Percentiles rank a stretch among this genome's conserved stretches.
These are phyloP conservation scores for Steinernema khuongi DNA, from an alignment of 1,140 invertebrate genomes.

Conservation along the genomic window DNA sequence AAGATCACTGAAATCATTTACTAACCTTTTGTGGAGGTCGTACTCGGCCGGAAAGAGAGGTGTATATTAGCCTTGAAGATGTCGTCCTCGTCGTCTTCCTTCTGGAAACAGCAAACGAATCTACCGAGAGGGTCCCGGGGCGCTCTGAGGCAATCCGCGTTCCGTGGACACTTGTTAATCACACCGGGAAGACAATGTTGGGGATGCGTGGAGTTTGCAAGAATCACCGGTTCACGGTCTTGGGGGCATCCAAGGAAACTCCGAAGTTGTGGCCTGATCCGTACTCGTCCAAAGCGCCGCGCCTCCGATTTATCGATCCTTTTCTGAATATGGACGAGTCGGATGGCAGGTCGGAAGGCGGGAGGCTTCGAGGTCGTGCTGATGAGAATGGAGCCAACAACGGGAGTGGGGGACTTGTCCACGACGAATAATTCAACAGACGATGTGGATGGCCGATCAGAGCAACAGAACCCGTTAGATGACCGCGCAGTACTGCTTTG, in stretches of 20 bases:
- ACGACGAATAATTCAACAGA: not conserved
- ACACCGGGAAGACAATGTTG: not conserved
- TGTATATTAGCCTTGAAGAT: not conserved
- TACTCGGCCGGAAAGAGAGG: not conserved
- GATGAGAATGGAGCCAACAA: not conserved
- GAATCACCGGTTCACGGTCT: not conserved
- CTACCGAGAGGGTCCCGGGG: not conserved
- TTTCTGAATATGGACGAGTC: not conserved
- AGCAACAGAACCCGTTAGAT: not conserved
- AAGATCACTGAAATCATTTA: not conserved
- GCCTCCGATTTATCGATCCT: not conserved
- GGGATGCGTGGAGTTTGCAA: not conserved
- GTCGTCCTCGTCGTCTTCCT: not conserved
- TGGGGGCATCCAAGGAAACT: not conserved
- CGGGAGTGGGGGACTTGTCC: not conserved
- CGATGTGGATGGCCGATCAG: not conserved
- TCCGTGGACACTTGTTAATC: not conserved
- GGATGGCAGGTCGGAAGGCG: not conserved
- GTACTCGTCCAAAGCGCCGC: not conserved
- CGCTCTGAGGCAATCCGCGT: not conserved
- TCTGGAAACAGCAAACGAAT: not conserved
- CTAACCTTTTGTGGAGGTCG: not conserved
- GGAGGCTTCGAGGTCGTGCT: not conserved
- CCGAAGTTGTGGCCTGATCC: not conserved
- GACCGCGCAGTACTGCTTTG: not conserved